These are phyloP conservation scores for Danio jaintianensis DNA, from an alignment of 2,797 vertebrate genomes.

Conservation along the genomic window DNA sequence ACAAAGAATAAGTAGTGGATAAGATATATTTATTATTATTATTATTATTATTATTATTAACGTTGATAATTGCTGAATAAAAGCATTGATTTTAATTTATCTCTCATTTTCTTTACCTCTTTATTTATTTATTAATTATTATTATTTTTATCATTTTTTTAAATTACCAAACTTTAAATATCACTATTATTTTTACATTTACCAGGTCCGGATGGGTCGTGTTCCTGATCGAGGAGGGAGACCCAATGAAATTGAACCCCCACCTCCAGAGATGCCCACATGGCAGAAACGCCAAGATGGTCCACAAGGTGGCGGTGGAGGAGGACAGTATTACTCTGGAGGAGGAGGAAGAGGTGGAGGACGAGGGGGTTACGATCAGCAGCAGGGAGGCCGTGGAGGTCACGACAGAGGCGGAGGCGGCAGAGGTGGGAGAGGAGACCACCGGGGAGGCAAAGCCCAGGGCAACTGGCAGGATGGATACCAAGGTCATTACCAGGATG, in stretches of 20 bases:
- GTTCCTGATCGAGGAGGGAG: slow-evolving; percentile 96
- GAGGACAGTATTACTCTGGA: slow-evolving; percentile 79
- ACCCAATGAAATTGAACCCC: slow-evolving; percentile 95
- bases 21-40: no score
- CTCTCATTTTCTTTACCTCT: no score
- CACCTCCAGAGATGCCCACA: slow-evolving; percentile 96
- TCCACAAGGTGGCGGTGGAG: slow-evolving; percentile 81
- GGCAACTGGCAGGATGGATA: slow-evolving; percentile 83
- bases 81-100: no score
- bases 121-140: no score
- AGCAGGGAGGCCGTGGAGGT: slow-evolving; percentile 79
- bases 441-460: slow-evolving; percentile 78
- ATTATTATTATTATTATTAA: no score
- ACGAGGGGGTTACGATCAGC: slow-evolving; percentile 68
- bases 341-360: slow-evolving; percentile 72
- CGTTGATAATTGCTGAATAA: no score
- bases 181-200: not conserved
- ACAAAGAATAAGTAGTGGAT: no score
- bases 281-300: slow-evolving; percentile 98
- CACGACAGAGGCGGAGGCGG: slow-evolving; percentile 85
- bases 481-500: slow-evolving; percentile 77
- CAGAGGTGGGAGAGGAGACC: slow-evolving; percentile 69
- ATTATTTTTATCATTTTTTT: no score
- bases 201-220: slow-evolving; percentile 94
- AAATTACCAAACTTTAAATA: no score